Evolutionary conservation across 2,113 vertebrate species (phyloP), one percentile per base, ranked within the genome.

Genomic region (Polypterus bichir): DNA sequence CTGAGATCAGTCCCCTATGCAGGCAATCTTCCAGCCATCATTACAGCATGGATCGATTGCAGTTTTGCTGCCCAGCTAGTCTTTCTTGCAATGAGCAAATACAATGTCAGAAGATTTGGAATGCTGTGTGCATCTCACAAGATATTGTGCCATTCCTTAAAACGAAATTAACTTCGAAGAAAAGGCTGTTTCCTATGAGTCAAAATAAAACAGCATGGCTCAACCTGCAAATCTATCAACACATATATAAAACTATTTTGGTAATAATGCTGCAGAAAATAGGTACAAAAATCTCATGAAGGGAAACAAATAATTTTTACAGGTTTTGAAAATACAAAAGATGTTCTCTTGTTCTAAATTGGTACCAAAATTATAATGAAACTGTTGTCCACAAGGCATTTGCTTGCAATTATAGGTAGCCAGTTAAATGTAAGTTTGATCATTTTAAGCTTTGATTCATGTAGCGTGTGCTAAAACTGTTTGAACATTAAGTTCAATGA

Each of bases 11-110:
- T 76, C 67, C 66, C 70, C 44, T 65, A 76, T 65, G 73, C 74
- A 80, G 70, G 79, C 83, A 81, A 85, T 86, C 81, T 85, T 73
- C 77, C 81, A 78, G 75, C 71, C 78, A 79, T 81, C 81, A 83
- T 82, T 81, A 83, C 71, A 68, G 66, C 62, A 9, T 54, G 49
- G 79, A 79, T 87, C 83, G 71, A 86, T 62, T 67, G 27, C 62
- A 55, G 46, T 60, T 52, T 63, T 58, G 64, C 70, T 74, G 76
- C 68, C 1, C 68, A 65, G 66, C 66, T 71, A 69, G 65, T 44
- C 63, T 76, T 71, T 77, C 80, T 69, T 72, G 51, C n/a, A 46
- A 54, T 49, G 51, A 46, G 45, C 59, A 44, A 49, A 46, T 5
- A 44, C 6, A 9, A 11, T 58, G 3, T 44, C 46, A 5, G 4